These are phyloP conservation scores for Phyllopteryx taeniolatus DNA, from an alignment of 2,113 vertebrate species.

Conservation along the genomic window DNA sequence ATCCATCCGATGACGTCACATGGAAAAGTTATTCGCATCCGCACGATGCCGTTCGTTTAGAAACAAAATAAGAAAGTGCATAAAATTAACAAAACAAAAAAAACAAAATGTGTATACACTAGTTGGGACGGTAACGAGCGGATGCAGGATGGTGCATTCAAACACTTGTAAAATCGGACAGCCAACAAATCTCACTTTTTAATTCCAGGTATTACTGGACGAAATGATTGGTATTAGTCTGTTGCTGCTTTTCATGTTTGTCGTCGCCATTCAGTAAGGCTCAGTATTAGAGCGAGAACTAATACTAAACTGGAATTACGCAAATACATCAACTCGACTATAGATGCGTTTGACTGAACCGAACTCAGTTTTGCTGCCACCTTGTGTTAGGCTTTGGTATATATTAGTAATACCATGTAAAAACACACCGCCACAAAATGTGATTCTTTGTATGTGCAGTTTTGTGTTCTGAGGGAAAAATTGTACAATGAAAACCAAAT, in stretches of 20 bases:
- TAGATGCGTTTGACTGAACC: background rate
- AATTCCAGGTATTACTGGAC: background rate
- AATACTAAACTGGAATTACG: too few species aligned
- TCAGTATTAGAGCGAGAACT: too few species aligned
- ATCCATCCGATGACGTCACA: background rate
- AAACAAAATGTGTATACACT: too few species aligned
- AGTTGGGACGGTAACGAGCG: background rate
- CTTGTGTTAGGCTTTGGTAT: constrained; percentile 17
- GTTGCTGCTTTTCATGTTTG: too few species aligned
- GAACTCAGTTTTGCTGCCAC: constrained; percentile 36
- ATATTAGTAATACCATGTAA: background rate
- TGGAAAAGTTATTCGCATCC: background rate
- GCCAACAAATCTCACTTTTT: background rate
- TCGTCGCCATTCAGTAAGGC: too few species aligned
- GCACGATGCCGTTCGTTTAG: background rate
- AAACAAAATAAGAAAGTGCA: too few species aligned
- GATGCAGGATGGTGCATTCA: background rate
- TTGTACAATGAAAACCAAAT: background rate
- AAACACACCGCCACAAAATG: background rate
- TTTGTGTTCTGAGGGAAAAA: background rate
- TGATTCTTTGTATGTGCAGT: background rate
- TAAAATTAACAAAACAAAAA: background rate
- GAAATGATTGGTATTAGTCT: background rate
- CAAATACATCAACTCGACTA: background rate
- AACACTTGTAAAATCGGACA: background rate